Base-by-base conservation (phyloP, 1,140 invertebrate species). In the Drosophila truncata region DNA sequence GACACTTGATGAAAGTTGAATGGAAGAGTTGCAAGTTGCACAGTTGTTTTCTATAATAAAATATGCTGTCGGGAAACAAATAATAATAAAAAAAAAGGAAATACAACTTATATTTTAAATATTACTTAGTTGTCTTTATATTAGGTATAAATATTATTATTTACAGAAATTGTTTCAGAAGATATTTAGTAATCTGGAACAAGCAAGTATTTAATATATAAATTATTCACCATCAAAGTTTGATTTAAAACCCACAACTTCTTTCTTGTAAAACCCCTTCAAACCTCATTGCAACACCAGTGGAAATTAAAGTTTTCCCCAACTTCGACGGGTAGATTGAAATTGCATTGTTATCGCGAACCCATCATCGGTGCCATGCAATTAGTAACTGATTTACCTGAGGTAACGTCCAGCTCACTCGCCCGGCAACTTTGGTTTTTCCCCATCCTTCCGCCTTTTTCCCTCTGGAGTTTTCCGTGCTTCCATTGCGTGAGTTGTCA, bases 1-100 rank as follows among this genome's bases (percentile, higher is more conserved):
- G 85, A 78, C 85, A 85, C 52, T 74, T 57, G 84, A 63, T 74
- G 80, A 83, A 88, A 87, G 62, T 70, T 44, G 54, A 60, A 50
- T 54, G 35, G 41, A 60, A 58, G 39, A 23, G 27, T 33, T 35
- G 23, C 13, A 42, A 27, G 25, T 31, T 20, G 31, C 47, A 27
- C 23, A 25, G 13, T 33, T n/a, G 7, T 9, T 20, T 29, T 60
- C 27, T 14, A 39, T 25, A 18, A 9, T n/a, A 18, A 67, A 66
- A 23, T 13, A 20, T 27, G 1, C 33, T 25, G 23, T 37, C 7
- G 8, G 27, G 27, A 8, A 29, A 29, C 25, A 25, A 25, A 25
- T 4, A 25, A 25, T 4, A 25, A 25, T 4, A 25, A 3, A 25
- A 25, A 25, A 25, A 3, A 33, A 20, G 1, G 14, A 54, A 54